phyloP scores from a whole-genome alignment of 2,888 invertebrate species.

The Cantharis lateralis region DNA sequence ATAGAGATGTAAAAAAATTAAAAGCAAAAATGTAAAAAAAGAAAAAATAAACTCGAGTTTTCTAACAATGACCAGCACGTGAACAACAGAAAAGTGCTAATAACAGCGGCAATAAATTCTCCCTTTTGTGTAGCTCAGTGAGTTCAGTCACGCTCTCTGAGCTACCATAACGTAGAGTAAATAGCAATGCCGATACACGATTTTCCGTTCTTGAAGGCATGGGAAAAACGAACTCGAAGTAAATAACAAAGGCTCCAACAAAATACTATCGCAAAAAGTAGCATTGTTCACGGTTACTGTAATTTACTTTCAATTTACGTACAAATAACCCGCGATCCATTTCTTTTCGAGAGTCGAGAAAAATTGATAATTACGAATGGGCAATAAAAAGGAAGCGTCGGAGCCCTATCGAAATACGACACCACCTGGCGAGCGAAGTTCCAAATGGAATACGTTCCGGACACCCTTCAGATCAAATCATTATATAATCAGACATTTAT shows the following conservation, averaged over 20 bases:
- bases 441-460: conserved; percentile 21
- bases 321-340: not conserved
- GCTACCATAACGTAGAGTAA: conserved; percentile 30
- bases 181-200: conserved; percentile 24
- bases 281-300: not conserved
- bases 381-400: conserved; percentile 4
- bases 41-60: conserved; percentile 25
- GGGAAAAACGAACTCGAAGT: conserved; percentile 6
- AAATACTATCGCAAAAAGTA: not conserved
- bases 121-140: conserved; percentile 32
- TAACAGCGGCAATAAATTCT: conserved; percentile 33
- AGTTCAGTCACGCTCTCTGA: conserved; percentile 33
- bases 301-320: not conserved
- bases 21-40: conserved; percentile 14
- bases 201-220: conserved; percentile 17
- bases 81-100: conserved; percentile 34
- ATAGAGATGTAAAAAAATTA: not conserved
- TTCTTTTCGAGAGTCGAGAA: not conserved
- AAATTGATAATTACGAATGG: not conserved
- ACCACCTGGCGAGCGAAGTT: conserved; percentile 25
- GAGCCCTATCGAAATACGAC: conserved; percentile 16
- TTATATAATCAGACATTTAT: conserved; percentile 30
- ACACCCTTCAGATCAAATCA: conserved; percentile 29
- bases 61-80: conserved; percentile 28
- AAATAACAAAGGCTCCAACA: conserved; percentile 10